Evolutionary conservation across 1,140 invertebrate species (phyloP).

Genomic region (Diuraphis noxia): DNA sequence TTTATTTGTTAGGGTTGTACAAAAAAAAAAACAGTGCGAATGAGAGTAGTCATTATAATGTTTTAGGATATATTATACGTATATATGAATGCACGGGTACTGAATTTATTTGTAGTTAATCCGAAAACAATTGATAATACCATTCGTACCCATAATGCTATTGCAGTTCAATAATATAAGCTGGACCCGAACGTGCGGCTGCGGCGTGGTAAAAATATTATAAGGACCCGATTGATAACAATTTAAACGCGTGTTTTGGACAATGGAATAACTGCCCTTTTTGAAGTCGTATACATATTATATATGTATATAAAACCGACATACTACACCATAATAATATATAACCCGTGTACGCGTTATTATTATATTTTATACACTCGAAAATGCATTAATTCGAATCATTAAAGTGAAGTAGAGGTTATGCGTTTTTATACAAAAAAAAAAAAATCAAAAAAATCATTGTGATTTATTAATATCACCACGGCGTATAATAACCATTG

Average conservation of each 20-base stretch:
- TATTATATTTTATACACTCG: not conserved
- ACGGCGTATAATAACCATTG: conserved; percentile 1
- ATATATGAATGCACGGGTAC: not conserved
- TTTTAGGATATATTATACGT: not conserved
- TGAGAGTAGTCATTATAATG: not conserved
- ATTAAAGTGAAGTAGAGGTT: not conserved
- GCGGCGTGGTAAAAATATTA: not conserved
- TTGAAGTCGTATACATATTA: not conserved
- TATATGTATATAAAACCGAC: not conserved
- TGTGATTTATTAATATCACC: conserved; percentile 14
- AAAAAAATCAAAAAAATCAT: not conserved
- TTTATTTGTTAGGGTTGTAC: not conserved
- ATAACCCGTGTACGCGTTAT: not conserved
- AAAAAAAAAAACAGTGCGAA: not conserved
- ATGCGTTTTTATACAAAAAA: not conserved
- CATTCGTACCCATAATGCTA: not conserved
- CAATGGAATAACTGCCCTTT: conserved; percentile 1
- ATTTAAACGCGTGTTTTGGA: conserved; percentile 15
- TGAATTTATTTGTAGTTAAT: not conserved
- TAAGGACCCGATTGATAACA: not conserved
- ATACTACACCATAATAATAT: not conserved
- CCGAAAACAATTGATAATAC: conserved; percentile 1
- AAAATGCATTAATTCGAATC: conserved; percentile 17
- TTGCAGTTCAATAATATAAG: not conserved
- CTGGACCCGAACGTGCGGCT: not conserved